phyloP scores from a whole-genome alignment of 1,140 invertebrate genomes.

The Drosophila truncata region DNA sequence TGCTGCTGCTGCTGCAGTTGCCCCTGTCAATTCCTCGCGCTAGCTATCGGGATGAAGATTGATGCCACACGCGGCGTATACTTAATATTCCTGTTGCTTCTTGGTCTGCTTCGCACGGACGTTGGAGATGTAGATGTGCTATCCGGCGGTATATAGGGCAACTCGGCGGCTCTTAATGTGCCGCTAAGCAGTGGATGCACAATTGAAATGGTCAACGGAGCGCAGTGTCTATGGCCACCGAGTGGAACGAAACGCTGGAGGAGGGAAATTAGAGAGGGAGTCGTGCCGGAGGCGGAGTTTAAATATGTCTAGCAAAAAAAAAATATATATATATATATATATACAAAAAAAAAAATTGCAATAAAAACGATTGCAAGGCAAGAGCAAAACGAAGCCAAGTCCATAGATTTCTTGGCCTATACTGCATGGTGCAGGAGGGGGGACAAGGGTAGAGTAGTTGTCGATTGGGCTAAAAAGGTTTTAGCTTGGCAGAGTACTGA shows the following conservation, averaged over 20 bases:
- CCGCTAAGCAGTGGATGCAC: conserved; percentile 57
- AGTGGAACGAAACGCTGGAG: conserved; percentile 45
- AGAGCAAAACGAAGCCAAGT: conserved; percentile 23
- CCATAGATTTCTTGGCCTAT: conserved; percentile 13
- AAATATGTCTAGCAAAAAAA: conserved; percentile 5
- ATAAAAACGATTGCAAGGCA: conserved; percentile 18
- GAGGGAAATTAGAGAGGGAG: conserved; percentile 17
- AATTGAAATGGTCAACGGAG: conserved; percentile 60
- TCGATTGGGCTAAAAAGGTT: conserved; percentile 22
- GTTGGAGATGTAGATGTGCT: conserved; percentile 11
- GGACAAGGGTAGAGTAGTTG: not conserved
- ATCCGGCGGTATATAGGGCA: conserved; percentile 37
- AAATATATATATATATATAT: not conserved
- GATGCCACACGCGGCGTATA: conserved; percentile 68
- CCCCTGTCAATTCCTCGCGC: conserved; percentile 47
- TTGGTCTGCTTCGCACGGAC: conserved; percentile 5
- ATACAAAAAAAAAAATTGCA: conserved; percentile 5
- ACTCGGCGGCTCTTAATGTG: conserved; percentile 49
- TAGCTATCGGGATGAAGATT: conserved; percentile 61
- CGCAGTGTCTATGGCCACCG: conserved; percentile 54
- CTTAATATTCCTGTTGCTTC: conserved; percentile 41
- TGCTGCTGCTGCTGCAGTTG: conserved; percentile 38
- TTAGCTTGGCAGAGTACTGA: not conserved
- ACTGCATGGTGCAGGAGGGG: not conserved
- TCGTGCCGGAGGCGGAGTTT: conserved; percentile 22